A percentile compares a stretch with the other conserved stretches of the same genome.
phyloP scores from a whole-genome alignment of 2,113 vertebrate species.

The Acrocephalus arundinaceus region DNA sequence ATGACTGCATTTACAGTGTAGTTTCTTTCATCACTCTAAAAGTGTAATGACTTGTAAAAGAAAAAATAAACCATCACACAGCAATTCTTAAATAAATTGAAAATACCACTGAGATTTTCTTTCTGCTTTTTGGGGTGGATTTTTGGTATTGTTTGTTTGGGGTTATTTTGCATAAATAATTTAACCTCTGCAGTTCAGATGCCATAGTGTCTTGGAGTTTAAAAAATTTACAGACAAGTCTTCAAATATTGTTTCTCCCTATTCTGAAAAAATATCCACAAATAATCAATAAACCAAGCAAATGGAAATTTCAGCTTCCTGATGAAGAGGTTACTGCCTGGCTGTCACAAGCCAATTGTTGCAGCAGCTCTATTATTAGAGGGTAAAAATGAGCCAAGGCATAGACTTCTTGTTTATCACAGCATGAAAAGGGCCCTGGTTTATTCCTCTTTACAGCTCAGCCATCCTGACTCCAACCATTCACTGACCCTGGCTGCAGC shows the following conservation, averaged over 20 bases:
- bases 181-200: background rate
- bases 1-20: background rate
- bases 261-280: background rate
- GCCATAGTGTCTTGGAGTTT: background rate
- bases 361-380: background rate
- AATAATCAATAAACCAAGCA: background rate
- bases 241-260: background rate
- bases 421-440: background rate
- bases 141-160: background rate
- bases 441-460: background rate
- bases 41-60: background rate
- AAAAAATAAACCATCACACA: background rate
- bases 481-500: background rate
- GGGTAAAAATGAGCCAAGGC: background rate
- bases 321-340: background rate
- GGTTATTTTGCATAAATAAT: background rate
- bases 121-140: background rate
- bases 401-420: background rate
- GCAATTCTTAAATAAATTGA: background rate
- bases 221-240: background rate
- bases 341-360: background rate
- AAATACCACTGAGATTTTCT: background rate
- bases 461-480: background rate
- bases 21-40: background rate
- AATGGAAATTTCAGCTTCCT: background rate